Conservation (phyloP, 1,140 invertebrate genomes). For the Carcinoscorpius rotundicauda region DNA sequence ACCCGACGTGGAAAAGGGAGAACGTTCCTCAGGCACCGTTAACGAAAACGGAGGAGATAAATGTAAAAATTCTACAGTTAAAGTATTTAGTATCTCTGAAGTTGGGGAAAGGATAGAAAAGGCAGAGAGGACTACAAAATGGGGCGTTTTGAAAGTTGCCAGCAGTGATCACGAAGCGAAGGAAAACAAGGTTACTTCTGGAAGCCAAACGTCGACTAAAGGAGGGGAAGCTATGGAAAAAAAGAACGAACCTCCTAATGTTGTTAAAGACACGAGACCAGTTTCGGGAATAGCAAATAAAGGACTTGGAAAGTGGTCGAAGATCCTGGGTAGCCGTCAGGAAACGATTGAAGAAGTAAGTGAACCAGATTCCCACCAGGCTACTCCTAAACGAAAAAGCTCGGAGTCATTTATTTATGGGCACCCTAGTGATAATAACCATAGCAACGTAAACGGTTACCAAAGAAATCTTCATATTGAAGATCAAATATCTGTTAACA, state of each 20-base stretch:
- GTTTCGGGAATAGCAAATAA: no score
- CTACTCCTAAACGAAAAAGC: not conserved
- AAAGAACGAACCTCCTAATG: no score
- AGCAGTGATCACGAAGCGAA: slow-evolving; percentile 2
- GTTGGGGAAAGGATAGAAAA: not conserved
- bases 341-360: no score
- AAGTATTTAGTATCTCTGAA: not conserved
- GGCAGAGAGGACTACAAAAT: slow-evolving; percentile 2
- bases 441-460: not conserved
- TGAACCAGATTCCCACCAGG: no score
- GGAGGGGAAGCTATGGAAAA: no score
- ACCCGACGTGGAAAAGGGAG: slow-evolving; percentile 18
- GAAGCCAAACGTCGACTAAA: not conserved
- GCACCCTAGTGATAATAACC: slow-evolving; percentile 1
- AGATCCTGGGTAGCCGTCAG: no score
- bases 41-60: slow-evolving; percentile 4
- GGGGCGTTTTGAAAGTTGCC: slow-evolving; percentile 8
- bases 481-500: not conserved
- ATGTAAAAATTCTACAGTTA: not conserved
- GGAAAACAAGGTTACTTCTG: not conserved
- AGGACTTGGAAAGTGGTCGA: no score
- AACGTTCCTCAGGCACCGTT: slow-evolving; percentile 1
- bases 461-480: not conserved
- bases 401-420: slow-evolving; percentile 6
- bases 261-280: no score